A percentile compares a stretch with the other conserved stretches of the same genome.
Evolutionary conservation across 2,797 vertebrate genomes (phyloP).

Genomic region (Diglossa cyanea): DNA sequence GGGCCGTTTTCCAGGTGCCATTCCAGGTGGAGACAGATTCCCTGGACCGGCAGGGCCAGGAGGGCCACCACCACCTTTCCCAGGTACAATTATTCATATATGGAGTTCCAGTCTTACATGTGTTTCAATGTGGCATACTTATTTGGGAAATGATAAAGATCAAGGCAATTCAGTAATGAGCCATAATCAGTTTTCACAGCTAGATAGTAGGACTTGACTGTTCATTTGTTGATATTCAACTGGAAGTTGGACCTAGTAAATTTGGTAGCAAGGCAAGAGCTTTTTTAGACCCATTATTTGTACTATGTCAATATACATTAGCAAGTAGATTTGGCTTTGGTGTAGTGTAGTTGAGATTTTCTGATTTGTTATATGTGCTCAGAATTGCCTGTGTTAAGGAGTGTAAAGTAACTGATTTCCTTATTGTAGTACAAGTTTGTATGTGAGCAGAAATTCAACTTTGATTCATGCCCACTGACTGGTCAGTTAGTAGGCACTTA

Average conservation of each 20-base stretch:
- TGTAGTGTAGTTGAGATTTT: not conserved
- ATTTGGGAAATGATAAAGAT: constrained; percentile 46
- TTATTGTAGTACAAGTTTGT: not conserved
- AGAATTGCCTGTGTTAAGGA: not conserved
- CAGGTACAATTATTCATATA: not conserved
- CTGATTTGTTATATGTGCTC: not conserved
- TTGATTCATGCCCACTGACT: not conserved
- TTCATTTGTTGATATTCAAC: not conserved
- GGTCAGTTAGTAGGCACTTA: not conserved
- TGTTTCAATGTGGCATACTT: constrained; percentile 30
- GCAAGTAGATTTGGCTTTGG: not conserved
- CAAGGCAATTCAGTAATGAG: constrained; percentile 12
- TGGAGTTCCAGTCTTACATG: constrained; percentile 47
- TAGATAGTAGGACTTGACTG: constrained; percentile 52
- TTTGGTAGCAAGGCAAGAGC: not conserved
- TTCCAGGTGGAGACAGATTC: constrained; percentile 93
- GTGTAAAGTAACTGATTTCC: not conserved
- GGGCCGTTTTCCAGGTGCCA: constrained; percentile 91
- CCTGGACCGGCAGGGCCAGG: constrained; percentile 93
- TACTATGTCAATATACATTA: not conserved
- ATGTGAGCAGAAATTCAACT: not conserved
- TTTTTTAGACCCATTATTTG: not conserved
- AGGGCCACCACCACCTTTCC: constrained; percentile 61
- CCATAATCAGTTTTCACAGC: not conserved
- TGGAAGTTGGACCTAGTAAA: constrained; percentile 41